Evolutionary conservation across 1,140 invertebrate species (phyloP).

Genomic region (Cotesia vestalis): DNA sequence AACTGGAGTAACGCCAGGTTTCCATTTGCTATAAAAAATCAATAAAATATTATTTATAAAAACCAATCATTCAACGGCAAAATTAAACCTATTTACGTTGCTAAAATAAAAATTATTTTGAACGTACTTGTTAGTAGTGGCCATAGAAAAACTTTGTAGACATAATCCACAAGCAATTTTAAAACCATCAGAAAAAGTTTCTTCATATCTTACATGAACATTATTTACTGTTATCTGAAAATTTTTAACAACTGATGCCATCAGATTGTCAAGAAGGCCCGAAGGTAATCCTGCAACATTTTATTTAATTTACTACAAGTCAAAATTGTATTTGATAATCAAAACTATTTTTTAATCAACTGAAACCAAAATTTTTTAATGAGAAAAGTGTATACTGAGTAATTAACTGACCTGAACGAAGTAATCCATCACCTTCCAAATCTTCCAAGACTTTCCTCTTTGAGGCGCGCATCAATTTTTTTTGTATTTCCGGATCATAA

Average conservation of each 20-base stretch:
- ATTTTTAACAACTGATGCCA: slow-evolving; percentile 81
- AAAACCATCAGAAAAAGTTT: slow-evolving; percentile 73
- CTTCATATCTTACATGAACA: slow-evolving; percentile 86
- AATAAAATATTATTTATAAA: slow-evolving; percentile 34
- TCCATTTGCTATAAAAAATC: slow-evolving; percentile 76
- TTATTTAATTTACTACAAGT: slow-evolving; percentile 14
- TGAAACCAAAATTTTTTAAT: neutral
- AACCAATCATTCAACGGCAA: slow-evolving; percentile 12
- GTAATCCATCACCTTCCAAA: slow-evolving; percentile 62
- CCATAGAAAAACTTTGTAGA: slow-evolving; percentile 79
- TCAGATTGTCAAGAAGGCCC: slow-evolving; percentile 76
- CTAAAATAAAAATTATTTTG: neutral
- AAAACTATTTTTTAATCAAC: neutral
- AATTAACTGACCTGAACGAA: slow-evolving; percentile 57
- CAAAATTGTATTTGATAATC: slow-evolving; percentile 8
- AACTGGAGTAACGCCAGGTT: slow-evolving; percentile 73
- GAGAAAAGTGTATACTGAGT: neutral
- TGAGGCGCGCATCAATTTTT: slow-evolving; percentile 74
- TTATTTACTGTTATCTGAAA: slow-evolving; percentile 83
- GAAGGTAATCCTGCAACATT: slow-evolving; percentile 45
- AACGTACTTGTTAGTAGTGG: slow-evolving; percentile 81
- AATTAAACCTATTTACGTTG: too few species aligned
- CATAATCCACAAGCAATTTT: slow-evolving; percentile 81
- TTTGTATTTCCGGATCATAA: slow-evolving; percentile 80
- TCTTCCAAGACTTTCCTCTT: slow-evolving; percentile 74